Evolutionary conservation across 2,797 vertebrate genomes (phyloP), one percentile per base, ranked within the genome.

Genomic region (Thalassophryne amazonica): DNA sequence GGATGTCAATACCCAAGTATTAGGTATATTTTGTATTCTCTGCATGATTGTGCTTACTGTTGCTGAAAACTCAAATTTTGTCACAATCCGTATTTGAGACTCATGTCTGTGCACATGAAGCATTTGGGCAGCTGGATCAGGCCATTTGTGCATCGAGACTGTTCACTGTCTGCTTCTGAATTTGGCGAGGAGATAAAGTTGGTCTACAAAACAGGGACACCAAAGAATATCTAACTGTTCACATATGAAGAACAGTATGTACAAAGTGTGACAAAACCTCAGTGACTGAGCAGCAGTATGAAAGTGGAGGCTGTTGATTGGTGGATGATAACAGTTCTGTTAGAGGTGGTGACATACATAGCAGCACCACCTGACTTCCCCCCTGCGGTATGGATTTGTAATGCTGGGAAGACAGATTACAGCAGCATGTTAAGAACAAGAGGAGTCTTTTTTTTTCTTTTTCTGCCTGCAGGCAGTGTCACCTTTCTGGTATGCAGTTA

Each of bases 371-470:
- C 31, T 41, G 41, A 40, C 22, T 36, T 20, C 27, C 21, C 14
- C 53, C 57, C 56, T 5, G 12, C 41, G 51, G 19, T 29, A 10
- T 35, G 17, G 49, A 56, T 76, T 56, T 63, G 27, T 55, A 42
- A 40, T 50, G 46, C 76, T 60, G 50, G 46, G 19, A 66, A 51
- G 56, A 72, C 52, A 54, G 69, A 68, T 78, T 74, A 69, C 24
- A 40, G 46, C 7, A 2, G 23, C 35, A n/a, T 40, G 43, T 31
- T 67, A 37, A 35, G 37, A 56, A 61, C 62, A 60, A 56, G 4
- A 52, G 23, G 25, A 31, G 38, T 54, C 30, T 9, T 60, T 39
- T 49, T 50, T 54, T 22, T 1, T 4, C 7, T n/a, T n/a, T 39
- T 41, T 38, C 24, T 46, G 24, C 67, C 73, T 51, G 7, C 13